A percentile compares a stretch with the other conserved stretches of the same genome.
Evolutionary conservation across 2,888 invertebrate species (phyloP).

Genomic region (Eucera pruinosa): DNA sequence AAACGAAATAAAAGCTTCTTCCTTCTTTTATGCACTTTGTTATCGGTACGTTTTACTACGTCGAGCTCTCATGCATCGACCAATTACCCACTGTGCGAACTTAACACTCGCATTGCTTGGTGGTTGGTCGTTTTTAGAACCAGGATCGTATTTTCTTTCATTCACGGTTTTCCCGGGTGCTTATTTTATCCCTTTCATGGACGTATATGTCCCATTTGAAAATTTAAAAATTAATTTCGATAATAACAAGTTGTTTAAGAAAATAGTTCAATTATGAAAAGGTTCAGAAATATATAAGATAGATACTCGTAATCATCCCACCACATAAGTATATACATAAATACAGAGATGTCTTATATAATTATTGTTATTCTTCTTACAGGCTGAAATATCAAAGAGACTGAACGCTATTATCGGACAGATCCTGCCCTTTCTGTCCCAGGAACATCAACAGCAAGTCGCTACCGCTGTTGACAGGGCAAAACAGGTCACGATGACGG

Average conservation of each 20-base stretch:
- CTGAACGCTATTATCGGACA: conserved; percentile 98
- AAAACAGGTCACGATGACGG: conserved; percentile 99
- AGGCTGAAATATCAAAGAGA: conserved; percentile 99
- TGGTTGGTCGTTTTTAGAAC: too few relatives aligned
- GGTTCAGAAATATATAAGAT: too few relatives aligned
- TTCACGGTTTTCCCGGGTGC: too few relatives aligned
- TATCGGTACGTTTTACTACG: conserved; percentile 47
- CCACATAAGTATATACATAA: too few relatives aligned
- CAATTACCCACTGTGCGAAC: conserved; percentile 53
- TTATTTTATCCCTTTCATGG: too few relatives aligned
- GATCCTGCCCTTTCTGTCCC: conserved; percentile 97
- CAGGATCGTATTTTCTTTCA: too few relatives aligned
- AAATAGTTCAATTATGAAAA: too few relatives aligned
- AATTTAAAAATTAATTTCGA: too few relatives aligned
- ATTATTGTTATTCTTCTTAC: conserved; percentile 77
- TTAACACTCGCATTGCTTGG: conserved; percentile 4
- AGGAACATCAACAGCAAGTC: conserved; percentile 98
- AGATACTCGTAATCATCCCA: too few relatives aligned
- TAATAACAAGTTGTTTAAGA: too few relatives aligned
- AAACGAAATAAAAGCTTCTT: conserved; percentile 43
- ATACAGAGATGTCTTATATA: too few relatives aligned
- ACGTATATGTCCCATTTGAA: too few relatives aligned
- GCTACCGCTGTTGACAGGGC: conserved; percentile 98
- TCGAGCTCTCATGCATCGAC: conserved; percentile 56
- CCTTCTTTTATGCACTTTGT: conserved; percentile 41